Evolutionary conservation across 1,140 invertebrate genomes (phyloP).

Genomic region (Ditylenchus dipsaci): DNA sequence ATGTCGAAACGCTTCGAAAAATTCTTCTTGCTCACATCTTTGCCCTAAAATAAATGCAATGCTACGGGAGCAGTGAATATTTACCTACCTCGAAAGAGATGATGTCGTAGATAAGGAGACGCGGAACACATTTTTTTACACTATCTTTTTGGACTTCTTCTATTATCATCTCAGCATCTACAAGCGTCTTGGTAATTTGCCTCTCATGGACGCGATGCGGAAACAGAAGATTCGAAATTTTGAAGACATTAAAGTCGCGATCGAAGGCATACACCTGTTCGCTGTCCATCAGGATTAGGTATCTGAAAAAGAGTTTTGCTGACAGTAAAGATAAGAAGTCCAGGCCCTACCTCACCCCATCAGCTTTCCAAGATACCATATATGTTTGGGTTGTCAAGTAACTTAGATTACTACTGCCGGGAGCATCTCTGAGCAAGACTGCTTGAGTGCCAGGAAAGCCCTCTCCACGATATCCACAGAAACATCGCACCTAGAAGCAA

Average conservation of each 20-base stretch:
- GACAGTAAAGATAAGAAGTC: background rate
- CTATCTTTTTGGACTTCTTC: conserved; percentile 69
- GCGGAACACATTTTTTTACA: conserved; percentile 62
- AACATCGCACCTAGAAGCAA: background rate
- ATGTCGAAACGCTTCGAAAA: conserved; percentile 72
- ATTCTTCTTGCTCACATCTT: conserved; percentile 74
- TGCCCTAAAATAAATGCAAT: conserved; percentile 59
- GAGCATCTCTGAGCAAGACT: conserved; percentile 75
- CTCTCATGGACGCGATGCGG: conserved; percentile 68
- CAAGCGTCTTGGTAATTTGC: conserved; percentile 67
- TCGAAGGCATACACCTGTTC: conserved; percentile 86
- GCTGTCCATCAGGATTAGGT: conserved; percentile 91
- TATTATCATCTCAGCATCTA: conserved; percentile 94
- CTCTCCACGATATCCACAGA: background rate
- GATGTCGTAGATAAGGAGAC: conserved; percentile 93
- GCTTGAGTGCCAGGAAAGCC: conserved; percentile 94
- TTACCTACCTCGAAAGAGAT: conserved; percentile 70
- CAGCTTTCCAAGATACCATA: conserved; percentile 97
- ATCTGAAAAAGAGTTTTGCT: conserved; percentile 63
- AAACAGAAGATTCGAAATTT: conserved; percentile 76
- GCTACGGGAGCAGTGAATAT: no score
- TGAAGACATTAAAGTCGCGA: conserved; percentile 87
- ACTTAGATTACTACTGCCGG: conserved; percentile 72
- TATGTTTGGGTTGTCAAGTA: conserved; percentile 77
- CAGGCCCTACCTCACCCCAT: conserved; percentile 75